These are phyloP conservation scores for Heliconius hewitsoni DNA, from an alignment of 1,140 invertebrate species.

Conservation along the genomic window DNA sequence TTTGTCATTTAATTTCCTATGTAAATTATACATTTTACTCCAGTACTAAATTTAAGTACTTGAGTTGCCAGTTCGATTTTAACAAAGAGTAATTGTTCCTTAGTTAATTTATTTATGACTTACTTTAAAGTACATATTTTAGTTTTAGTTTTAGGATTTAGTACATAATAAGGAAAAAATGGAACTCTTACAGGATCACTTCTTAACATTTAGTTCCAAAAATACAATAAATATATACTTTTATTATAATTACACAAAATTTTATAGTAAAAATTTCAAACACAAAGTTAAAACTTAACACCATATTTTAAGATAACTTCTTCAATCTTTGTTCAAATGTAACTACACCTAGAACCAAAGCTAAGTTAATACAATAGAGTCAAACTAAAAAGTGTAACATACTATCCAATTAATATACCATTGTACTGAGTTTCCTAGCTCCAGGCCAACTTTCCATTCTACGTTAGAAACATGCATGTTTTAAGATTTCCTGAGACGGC, in stretches of 20 bases:
- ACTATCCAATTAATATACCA: constrained; percentile 28
- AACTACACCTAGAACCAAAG: constrained; percentile 13
- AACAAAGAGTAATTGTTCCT: no score
- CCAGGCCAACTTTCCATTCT: constrained; percentile 23
- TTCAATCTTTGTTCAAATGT: constrained; percentile 9
- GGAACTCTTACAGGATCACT: no score
- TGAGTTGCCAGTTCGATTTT: no score
- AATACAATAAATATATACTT: no score
- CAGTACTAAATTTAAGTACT: no score
- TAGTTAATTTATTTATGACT: no score
- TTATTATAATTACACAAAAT: not conserved
- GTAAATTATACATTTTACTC: not conserved
- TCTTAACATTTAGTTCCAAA: no score
- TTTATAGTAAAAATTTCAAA: not conserved
- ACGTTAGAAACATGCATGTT: constrained; percentile 14
- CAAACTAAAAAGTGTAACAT: constrained; percentile 31
- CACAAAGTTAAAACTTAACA: not conserved
- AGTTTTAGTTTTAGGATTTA: no score
- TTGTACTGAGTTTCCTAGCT: constrained; percentile 22
- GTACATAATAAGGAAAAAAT: no score
- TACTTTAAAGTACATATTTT: no score
- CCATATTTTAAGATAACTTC: not conserved
- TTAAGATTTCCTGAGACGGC: constrained; percentile 26
- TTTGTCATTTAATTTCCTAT: not conserved
- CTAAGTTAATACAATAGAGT: constrained; percentile 12